Base-by-base conservation (phyloP, 2,888 invertebrate genomes). In the Rhogogaster chlorosoma region DNA sequence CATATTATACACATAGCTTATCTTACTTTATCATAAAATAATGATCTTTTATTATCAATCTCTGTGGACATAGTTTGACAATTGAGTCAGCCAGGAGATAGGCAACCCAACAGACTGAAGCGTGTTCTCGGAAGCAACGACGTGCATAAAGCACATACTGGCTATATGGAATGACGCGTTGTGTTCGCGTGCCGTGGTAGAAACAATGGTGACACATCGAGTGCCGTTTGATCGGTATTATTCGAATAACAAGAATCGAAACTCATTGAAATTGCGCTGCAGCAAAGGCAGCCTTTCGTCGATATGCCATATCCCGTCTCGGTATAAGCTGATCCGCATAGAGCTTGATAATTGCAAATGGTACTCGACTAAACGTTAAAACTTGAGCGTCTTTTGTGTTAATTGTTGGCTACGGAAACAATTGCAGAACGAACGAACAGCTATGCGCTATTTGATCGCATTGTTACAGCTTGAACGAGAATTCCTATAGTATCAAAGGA, bases 291-390 rank as follows among this genome's bases (percentile, higher is more conserved):
- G n/a, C 53, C 53, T 67, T 67, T 0, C 26, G 29, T 22, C 29
- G 64, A 29, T 3, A 67, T 12, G 22, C 64, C 29, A 61, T 12
- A 61, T 12, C 26, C 3, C n/a, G 49, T 18, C 49, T 49, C 49
- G 49, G 18, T 49, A n/a, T n/a, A n/a, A n/a, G 49, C 49, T n/a
- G 49, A n/a, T 0, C 18, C 49, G 49, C n/a, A 53, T 53, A n/a
- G 53, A 53, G 53, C n/a, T 53, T 61, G 12, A 42, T 42, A 73
- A 80, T 38, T 29, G 2, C 2, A 80, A 61, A 57, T 80, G 61
- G 49, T 64, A 80, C 61, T 83, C 29, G 29, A 70, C 83, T 83
- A 83, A 83, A 83, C 83, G 83, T 83, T 83, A 26, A 83, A 32
- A 45, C 83, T 83, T 67, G 83, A 83, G 70, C 26, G 18, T 83